Evolutionary conservation across 2,113 vertebrate genomes (phyloP).

Genomic region (human): GRCh38 chr14:81272501-81273000

Average conservation of each 20-base stretch:
- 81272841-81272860: constrained; percentile 30
- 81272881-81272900: constrained; percentile 33
- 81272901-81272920: constrained; percentile 38
- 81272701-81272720: constrained; percentile 29
- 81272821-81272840: constrained; percentile 43
- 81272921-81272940: background rate
- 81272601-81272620: constrained; percentile 40
- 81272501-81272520: constrained; percentile 41
- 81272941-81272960: constrained; percentile 10
- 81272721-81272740: background rate
- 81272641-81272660: background rate
- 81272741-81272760: background rate
- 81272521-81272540: constrained; percentile 48
- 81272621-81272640: background rate
- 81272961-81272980: background rate
- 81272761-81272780: background rate
- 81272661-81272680: constrained; percentile 43
- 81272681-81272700: background rate
- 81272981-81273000: background rate
- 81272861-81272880: constrained; percentile 50
- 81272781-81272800: constrained; percentile 1
- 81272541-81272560: constrained; percentile 64
- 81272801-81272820: constrained; percentile 21
- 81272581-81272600: constrained; percentile 41
- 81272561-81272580: constrained; percentile 71